These are phyloP conservation scores for Plebejus melissa DNA, from an alignment of 2,888 invertebrate species.

Conservation along the genomic window DNA sequence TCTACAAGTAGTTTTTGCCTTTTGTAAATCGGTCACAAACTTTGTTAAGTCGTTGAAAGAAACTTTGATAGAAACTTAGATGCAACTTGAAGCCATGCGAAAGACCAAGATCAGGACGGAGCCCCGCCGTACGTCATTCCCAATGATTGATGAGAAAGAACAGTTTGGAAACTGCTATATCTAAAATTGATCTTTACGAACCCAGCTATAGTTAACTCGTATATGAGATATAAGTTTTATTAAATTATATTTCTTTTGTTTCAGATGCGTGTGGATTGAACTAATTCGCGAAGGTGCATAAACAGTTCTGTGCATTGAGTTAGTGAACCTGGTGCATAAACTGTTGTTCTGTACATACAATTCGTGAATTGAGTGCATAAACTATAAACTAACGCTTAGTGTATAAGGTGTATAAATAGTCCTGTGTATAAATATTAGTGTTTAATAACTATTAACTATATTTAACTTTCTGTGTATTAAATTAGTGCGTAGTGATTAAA, in stretches of 20 bases:
- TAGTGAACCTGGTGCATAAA: not conserved
- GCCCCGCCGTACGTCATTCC: not conserved
- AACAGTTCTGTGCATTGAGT: not conserved
- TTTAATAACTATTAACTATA: too few species aligned
- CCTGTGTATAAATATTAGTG: too few species aligned
- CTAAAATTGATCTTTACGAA: not conserved
- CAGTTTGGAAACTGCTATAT: not conserved
- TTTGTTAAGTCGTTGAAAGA: not conserved
- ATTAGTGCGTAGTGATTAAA: not conserved
- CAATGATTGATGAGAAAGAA: not conserved
- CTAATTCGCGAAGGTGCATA: not conserved
- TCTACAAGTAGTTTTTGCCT: too few species aligned
- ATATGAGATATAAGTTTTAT: not conserved
- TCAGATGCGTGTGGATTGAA: conserved; percentile 37
- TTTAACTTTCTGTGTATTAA: not conserved
- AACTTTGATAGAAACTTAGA: not conserved
- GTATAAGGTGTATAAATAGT: too few species aligned
- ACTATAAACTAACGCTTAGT: not conserved
- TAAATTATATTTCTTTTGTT: conserved; percentile 38
- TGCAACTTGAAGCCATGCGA: not conserved
- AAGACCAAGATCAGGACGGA: not conserved
- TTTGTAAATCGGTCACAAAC: not conserved
- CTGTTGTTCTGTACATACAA: not conserved
- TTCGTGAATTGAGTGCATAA: not conserved
- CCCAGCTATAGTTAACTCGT: not conserved